Percentiles rank a stretch among this genome's conserved stretches.
Evolutionary conservation across 2,888 invertebrate genomes (phyloP).

Genomic region (Acanthococcus lagerstroemiae): DNA sequence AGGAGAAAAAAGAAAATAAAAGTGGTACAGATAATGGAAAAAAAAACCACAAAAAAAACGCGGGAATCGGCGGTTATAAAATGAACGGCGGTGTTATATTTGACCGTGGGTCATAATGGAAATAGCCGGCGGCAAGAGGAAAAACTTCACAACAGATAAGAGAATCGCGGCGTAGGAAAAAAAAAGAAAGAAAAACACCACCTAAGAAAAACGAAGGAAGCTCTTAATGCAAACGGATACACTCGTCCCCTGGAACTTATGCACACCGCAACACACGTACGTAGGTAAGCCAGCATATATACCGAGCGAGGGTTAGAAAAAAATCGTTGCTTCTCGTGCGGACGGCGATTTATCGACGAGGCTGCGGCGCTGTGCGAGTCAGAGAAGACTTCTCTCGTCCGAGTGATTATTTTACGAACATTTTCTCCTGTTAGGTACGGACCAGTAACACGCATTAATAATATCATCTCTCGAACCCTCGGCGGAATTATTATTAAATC

Average conservation of each 20-base stretch:
- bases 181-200: constrained; percentile 9
- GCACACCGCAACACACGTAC: neutral
- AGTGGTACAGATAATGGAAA: neutral
- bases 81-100: constrained; percentile 17
- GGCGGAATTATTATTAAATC: neutral
- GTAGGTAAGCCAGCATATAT: too few relatives aligned
- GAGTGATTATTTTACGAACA: neutral
- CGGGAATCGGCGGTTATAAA: constrained; percentile 17
- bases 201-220: neutral
- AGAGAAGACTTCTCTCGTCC: neutral
- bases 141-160: too few relatives aligned
- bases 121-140: constrained; percentile 3
- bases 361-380: neutral
- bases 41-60: neutral
- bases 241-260: neutral
- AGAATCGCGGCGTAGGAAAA: too few relatives aligned
- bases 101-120: constrained; percentile 19
- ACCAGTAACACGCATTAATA: neutral
- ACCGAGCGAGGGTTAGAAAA: neutral
- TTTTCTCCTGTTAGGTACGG: neutral
- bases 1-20: constrained; percentile 6
- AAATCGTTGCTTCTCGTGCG: neutral
- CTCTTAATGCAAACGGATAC: neutral
- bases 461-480: neutral
- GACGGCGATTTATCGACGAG: neutral